phyloP scores from a whole-genome alignment of 2,888 invertebrate genomes.

The Drosophila vallismaia region DNA sequence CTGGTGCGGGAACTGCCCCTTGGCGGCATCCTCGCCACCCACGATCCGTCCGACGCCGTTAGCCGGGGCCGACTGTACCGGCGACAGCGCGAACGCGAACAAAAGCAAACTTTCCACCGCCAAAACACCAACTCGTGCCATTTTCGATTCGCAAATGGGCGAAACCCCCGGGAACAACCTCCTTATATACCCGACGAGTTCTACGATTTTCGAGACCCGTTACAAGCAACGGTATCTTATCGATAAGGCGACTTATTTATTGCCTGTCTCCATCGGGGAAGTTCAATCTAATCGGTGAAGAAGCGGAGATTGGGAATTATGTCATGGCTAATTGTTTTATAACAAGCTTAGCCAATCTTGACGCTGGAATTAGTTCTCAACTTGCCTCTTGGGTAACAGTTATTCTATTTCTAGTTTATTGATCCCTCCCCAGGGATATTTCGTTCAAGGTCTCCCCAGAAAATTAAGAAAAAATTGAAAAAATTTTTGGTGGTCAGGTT shows the following conservation, averaged over 20 bases:
- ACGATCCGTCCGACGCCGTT: constrained; percentile 50
- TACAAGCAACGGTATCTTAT: not conserved
- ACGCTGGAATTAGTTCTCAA: not conserved
- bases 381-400: not conserved
- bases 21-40: constrained; percentile 58
- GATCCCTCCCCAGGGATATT: too few relatives aligned
- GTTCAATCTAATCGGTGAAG: constrained; percentile 19
- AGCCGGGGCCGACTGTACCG: constrained; percentile 35
- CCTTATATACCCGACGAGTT: constrained; percentile 13
- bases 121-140: not conserved
- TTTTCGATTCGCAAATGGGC: constrained; percentile 21
- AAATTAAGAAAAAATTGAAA: too few relatives aligned
- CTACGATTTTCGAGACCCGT: not conserved
- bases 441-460: too few relatives aligned
- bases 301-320: constrained; percentile 13
- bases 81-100: constrained; percentile 9
- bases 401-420: too few relatives aligned
- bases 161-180: not conserved
- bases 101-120: not conserved
- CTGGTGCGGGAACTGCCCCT: constrained; percentile 65
- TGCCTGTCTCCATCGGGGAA: not conserved
- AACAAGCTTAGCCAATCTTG: constrained; percentile 9
- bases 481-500: too few relatives aligned
- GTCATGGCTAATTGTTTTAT: constrained; percentile 34
- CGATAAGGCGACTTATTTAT: not conserved